Evolutionary conservation across 2,113 vertebrate species (phyloP).

Genomic region (Brachypodius melanocephalos): DNA sequence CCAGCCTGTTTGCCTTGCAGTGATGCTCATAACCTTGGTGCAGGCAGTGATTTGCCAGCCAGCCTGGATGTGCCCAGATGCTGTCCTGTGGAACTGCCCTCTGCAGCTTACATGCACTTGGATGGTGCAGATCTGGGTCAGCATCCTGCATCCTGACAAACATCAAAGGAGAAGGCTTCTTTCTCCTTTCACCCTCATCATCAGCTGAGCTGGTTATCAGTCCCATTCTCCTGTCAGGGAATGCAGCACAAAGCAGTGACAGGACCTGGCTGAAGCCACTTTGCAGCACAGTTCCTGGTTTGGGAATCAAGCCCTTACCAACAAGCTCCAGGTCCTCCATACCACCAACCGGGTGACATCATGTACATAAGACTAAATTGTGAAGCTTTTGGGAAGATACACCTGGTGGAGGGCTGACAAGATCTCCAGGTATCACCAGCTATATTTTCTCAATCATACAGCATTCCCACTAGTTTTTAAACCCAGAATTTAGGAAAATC

Average conservation of each 20-base stretch:
- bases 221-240: rapidly evolving
- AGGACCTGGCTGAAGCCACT: not conserved
- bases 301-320: not conserved
- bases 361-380: rapidly evolving
- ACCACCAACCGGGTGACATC: not conserved
- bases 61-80: not conserved
- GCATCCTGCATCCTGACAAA: constrained; percentile 14
- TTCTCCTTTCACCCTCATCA: not conserved
- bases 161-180: not conserved
- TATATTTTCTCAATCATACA: rapidly evolving
- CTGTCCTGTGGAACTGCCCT: not conserved
- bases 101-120: not conserved
- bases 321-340: not conserved
- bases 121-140: constrained; percentile 48
- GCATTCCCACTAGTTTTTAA: not conserved
- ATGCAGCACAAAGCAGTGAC: not conserved
- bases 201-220: not conserved
- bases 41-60: not conserved
- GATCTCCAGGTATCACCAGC: not conserved
- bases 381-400: not conserved
- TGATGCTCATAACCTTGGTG: not conserved
- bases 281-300: not conserved
- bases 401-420: not conserved
- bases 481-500: not conserved
- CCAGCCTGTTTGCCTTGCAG: not conserved